Evolutionary conservation across 1,140 invertebrate species (phyloP).

Genomic region (Lineus longissimus): DNA sequence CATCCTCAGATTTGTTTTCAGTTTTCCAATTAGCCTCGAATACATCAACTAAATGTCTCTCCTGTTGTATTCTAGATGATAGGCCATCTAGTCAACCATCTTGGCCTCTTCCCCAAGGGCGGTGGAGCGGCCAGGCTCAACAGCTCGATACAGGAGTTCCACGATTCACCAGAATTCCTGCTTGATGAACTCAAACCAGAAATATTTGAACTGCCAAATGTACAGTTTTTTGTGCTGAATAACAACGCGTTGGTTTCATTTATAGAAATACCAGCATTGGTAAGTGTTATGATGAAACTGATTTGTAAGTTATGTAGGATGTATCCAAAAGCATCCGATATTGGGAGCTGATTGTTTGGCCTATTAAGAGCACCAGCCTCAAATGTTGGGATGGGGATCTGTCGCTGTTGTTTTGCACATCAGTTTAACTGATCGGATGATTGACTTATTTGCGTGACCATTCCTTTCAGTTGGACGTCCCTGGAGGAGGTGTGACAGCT

Average conservation of each 20-base stretch:
- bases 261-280: constrained; percentile 82
- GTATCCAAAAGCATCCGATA: too few species aligned
- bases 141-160: constrained; percentile 85
- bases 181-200: constrained; percentile 69
- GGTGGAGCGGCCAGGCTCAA: constrained; percentile 77
- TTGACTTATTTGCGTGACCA: too few species aligned
- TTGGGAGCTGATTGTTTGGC: too few species aligned
- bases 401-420: too few species aligned
- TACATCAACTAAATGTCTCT: too few species aligned
- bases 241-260: constrained; percentile 77
- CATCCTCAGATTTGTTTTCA: constrained; percentile 7
- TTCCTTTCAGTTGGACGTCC: constrained; percentile 59
- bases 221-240: constrained; percentile 82
- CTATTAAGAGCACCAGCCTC: too few species aligned
- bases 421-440: too few species aligned
- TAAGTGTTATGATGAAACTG: constrained; percentile 39
- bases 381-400: too few species aligned
- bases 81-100: constrained; percentile 76
- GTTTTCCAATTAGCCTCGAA: too few species aligned
- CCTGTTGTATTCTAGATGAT: constrained; percentile 33
- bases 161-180: constrained; percentile 74
- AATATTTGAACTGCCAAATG: constrained; percentile 81
- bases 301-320: too few species aligned
- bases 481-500: constrained; percentile 77
- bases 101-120: constrained; percentile 83